Conservation (phyloP, 2,888 invertebrate genomes). For the Melieria crassipennis region DNA sequence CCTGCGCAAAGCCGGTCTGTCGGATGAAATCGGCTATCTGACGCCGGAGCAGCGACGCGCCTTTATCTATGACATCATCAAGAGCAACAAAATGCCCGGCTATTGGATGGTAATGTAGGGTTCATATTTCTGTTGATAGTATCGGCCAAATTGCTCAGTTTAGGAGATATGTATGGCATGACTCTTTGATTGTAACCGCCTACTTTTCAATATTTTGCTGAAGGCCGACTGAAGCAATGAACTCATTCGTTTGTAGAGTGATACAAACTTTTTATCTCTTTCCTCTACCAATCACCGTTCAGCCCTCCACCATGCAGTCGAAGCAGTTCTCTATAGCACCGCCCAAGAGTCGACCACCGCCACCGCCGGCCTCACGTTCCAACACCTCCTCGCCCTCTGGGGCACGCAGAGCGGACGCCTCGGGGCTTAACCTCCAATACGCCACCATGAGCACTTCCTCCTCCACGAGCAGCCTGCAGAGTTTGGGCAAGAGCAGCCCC, state of each 20-base stretch:
- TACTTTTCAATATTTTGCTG: too few relatives aligned
- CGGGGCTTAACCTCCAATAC: conserved; percentile 13
- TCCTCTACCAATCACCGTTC: not conserved
- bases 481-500: conserved; percentile 38
- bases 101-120: conserved; percentile 56
- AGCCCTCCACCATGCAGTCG: conserved; percentile 50
- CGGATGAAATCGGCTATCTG: conserved; percentile 53
- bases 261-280: not conserved
- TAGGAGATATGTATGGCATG: too few relatives aligned
- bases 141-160: too few relatives aligned
- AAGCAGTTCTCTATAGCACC: conserved; percentile 44
- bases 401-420: not conserved
- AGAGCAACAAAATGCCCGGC: conserved; percentile 58
- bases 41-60: conserved; percentile 54
- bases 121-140: too few relatives aligned
- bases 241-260: not conserved
- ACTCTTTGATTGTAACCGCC: too few relatives aligned
- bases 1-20: conserved; percentile 53
- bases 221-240: not conserved
- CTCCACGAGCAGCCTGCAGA: conserved; percentile 50
- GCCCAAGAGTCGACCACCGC: conserved; percentile 42
- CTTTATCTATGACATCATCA: conserved; percentile 59
- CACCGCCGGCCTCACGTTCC: conserved; percentile 38
- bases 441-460: conserved; percentile 49
- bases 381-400: conserved; percentile 7